phyloP scores from a whole-genome alignment of 2,797 vertebrate species.

The Chiloscyllium punctatum region DNA sequence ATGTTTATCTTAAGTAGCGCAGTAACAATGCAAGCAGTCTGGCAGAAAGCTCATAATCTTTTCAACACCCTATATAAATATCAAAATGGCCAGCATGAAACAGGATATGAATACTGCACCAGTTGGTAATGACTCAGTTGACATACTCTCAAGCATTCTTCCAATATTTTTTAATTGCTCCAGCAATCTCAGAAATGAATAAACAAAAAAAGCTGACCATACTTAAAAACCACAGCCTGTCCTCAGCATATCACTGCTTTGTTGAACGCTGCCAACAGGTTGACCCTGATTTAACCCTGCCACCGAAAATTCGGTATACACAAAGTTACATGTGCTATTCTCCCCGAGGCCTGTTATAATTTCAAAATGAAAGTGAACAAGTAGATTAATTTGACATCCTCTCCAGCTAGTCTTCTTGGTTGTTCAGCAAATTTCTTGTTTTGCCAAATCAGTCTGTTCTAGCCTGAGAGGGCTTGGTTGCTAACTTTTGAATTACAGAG shows the following conservation, averaged over 20 bases:
- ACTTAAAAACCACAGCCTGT: not conserved
- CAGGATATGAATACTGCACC: not conserved
- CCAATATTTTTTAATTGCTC: not conserved
- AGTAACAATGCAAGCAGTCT: not conserved
- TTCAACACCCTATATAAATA: constrained; percentile 1
- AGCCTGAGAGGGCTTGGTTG: not conserved
- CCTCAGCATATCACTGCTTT: not conserved
- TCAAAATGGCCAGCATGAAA: not conserved
- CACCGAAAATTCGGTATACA: not conserved
- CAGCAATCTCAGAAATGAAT: not conserved
- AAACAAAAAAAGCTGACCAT: not conserved
- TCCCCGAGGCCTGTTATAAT: not conserved
- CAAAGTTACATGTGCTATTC: not conserved
- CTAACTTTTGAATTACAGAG: too few relatives aligned
- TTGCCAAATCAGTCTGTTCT: not conserved
- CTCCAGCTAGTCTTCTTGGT: not conserved
- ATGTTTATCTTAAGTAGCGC: not conserved
- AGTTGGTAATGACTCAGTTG: not conserved
- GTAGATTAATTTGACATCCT: not conserved
- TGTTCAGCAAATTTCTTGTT: not conserved
- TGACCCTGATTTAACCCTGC: not conserved
- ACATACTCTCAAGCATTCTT: not conserved
- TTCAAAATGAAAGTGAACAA: not conserved
- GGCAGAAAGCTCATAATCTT: not conserved
- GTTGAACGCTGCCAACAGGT: not conserved